Conservation (phyloP, 2,113 vertebrate species). For the Dicrurus megarhynchus region DNA sequence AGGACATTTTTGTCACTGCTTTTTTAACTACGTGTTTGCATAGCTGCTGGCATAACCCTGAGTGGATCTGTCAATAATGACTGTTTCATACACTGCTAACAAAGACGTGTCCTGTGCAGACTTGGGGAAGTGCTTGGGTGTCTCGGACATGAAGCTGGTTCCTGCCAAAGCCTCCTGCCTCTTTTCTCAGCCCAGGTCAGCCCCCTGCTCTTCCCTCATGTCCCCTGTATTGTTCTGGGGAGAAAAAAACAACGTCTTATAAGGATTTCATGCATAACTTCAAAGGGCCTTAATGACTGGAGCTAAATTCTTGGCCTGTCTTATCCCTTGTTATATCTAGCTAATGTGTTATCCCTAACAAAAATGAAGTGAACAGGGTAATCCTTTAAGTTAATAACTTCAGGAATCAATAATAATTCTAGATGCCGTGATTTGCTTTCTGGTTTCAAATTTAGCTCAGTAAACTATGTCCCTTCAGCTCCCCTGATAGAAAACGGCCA, state of each 20-base stretch:
- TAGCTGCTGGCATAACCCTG: neutral
- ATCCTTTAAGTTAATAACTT: neutral
- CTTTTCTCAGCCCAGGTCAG: neutral
- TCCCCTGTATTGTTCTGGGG: neutral
- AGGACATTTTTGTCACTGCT: neutral
- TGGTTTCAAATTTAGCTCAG: neutral
- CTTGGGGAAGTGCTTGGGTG: fast-evolving
- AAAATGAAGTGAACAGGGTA: neutral
- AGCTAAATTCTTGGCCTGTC: neutral
- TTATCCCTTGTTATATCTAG: neutral
- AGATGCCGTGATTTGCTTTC: neutral
- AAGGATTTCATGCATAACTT: neutral
- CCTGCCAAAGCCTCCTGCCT: neutral
- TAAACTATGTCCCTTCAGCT: neutral
- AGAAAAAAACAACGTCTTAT: neutral
- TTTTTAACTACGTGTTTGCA: neutral
- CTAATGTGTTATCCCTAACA: neutral
- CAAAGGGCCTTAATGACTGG: neutral
- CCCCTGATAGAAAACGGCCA: neutral
- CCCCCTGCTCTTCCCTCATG: neutral
- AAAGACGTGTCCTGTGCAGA: neutral
- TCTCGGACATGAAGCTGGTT: neutral
- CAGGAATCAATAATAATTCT: neutral
- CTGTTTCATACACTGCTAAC: neutral
- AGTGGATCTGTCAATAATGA: neutral